Evolutionary conservation across 2,113 vertebrate species (phyloP).

Genomic region (Phyllopteryx taeniolatus): DNA sequence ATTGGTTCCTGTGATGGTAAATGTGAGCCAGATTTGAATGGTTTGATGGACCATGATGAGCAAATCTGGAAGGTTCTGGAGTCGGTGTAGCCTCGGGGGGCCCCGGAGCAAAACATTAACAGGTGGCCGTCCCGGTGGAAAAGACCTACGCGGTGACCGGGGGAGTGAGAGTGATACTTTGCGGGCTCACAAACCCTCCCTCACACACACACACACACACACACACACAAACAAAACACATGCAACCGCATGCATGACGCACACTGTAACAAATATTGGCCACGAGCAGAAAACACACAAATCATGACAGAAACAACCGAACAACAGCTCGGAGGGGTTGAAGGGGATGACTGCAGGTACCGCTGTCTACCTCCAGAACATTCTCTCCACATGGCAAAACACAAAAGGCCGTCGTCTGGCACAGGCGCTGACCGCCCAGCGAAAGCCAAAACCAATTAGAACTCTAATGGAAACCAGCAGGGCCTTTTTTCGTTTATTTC

Average conservation of each 20-base stretch:
- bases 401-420: slow-evolving; percentile 66
- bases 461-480: slow-evolving; percentile 76
- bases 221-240: slow-evolving; percentile 33
- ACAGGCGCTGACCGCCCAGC: slow-evolving; percentile 48
- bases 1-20: slow-evolving; percentile 51
- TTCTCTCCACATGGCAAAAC: slow-evolving; percentile 68
- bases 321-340: neutral
- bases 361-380: slow-evolving; percentile 53
- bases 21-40: slow-evolving; percentile 63
- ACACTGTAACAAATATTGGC: slow-evolving; percentile 7
- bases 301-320: neutral
- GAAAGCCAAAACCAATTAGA: slow-evolving; percentile 79
- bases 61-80: slow-evolving; percentile 65
- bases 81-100: slow-evolving; percentile 56
- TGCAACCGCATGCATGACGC: slow-evolving; percentile 42
- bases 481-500: slow-evolving; percentile 75
- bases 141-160: slow-evolving; percentile 70
- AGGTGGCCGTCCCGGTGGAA: slow-evolving; percentile 65
- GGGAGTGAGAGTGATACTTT: slow-evolving; percentile 61
- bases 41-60: slow-evolving; percentile 64
- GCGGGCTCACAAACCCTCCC: slow-evolving; percentile 52
- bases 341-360: slow-evolving; percentile 43
- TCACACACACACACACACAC: slow-evolving; percentile 2
- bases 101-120: slow-evolving; percentile 70
- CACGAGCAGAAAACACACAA: neutral